A percentile compares a stretch with the other conserved stretches of the same genome.
Conservation (phyloP, 2,797 vertebrate genomes). For the Remorina albescens region DNA sequence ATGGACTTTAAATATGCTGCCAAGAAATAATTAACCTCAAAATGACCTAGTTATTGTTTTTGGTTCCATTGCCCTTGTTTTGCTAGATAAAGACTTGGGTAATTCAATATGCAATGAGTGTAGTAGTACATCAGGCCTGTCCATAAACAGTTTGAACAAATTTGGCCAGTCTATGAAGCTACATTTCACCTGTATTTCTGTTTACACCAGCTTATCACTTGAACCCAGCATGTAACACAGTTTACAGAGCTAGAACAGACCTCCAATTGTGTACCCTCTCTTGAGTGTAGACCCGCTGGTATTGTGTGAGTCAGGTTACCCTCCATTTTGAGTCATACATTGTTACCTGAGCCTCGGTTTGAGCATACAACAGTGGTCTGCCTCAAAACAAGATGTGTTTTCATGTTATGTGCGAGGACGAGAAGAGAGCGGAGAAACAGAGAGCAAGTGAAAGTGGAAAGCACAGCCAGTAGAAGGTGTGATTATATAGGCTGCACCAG, state of each 20-base stretch:
- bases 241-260: slow-evolving; percentile 74
- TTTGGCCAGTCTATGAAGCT: slow-evolving; percentile 21
- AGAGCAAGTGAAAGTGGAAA: slow-evolving; percentile 29
- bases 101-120: slow-evolving; percentile 4
- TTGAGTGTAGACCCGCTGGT: slow-evolving; percentile 67
- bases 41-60: slow-evolving; percentile 28
- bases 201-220: slow-evolving; percentile 41
- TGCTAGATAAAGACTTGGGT: slow-evolving; percentile 10
- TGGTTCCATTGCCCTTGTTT: slow-evolving; percentile 6
- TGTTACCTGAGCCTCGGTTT: slow-evolving; percentile 76
- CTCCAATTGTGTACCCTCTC: slow-evolving; percentile 73
- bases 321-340: slow-evolving; percentile 54
- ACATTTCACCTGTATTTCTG: slow-evolving; percentile 38
- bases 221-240: slow-evolving; percentile 37
- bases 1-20: slow-evolving; percentile 21
- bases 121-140: background rate
- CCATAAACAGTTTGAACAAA: slow-evolving; percentile 6
- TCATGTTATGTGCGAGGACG: slow-evolving; percentile 18
- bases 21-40: slow-evolving; percentile 37
- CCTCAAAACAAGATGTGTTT: slow-evolving; percentile 50
- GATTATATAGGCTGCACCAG: slow-evolving; percentile 38
- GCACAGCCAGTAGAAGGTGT: slow-evolving; percentile 25
- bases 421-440: slow-evolving; percentile 21
- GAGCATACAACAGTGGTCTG: slow-evolving; percentile 54
- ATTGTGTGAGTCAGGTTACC: slow-evolving; percentile 81